Evolutionary conservation across 2,113 vertebrate genomes (phyloP).

Genomic region (Perca flavescens): DNA sequence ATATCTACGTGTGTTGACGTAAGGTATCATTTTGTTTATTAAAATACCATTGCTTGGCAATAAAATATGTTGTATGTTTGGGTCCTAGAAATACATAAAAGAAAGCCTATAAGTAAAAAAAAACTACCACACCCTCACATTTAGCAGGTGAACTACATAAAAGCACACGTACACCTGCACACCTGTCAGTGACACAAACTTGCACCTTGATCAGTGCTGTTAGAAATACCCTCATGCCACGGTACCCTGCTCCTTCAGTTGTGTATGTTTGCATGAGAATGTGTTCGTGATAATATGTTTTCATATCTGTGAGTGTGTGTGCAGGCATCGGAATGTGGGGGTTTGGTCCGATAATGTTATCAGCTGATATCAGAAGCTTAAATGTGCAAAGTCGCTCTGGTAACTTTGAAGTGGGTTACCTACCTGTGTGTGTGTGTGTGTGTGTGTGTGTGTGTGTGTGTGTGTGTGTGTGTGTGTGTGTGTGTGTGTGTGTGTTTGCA

Average conservation of each 20-base stretch:
- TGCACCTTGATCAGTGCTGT: conserved; percentile 46
- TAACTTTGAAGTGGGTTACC: conserved; percentile 30
- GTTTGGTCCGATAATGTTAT: conserved; percentile 14
- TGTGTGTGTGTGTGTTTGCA: background rate
- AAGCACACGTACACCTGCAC: conserved; percentile 51
- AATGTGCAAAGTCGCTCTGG: background rate
- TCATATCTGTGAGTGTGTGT: background rate
- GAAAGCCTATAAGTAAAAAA: too few species aligned
- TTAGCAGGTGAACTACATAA: conserved; percentile 40
- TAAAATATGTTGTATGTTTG: background rate
- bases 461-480: background rate
- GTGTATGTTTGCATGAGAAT: background rate
- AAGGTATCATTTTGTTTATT: background rate
- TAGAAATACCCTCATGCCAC: background rate
- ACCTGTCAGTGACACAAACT: conserved; percentile 8
- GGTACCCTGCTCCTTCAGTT: background rate
- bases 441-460: background rate
- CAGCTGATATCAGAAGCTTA: conserved; percentile 18
- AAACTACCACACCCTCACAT: background rate
- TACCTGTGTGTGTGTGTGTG: too few species aligned
- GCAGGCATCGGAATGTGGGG: background rate
- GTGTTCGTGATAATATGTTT: background rate
- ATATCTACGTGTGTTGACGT: background rate
- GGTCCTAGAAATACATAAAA: background rate
- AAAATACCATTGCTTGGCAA: background rate